Conservation (phyloP, 2,113 vertebrate species). For the Hippocampus abdominalis region DNA sequence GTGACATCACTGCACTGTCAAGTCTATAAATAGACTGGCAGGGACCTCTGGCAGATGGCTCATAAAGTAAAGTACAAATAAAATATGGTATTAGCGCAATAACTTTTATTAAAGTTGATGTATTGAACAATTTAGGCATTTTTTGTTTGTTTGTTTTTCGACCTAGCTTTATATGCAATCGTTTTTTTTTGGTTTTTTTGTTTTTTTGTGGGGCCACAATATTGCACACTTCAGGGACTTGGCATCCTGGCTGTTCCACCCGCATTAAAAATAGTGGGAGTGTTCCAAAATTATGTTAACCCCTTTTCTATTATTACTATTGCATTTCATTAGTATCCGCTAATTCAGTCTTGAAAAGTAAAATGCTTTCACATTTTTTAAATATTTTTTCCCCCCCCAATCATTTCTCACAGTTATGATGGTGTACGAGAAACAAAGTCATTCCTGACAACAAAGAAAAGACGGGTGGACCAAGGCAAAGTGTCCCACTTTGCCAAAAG, state of each 20-base stretch:
- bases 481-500: no score
- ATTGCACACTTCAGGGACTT: neutral
- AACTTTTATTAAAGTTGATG: neutral
- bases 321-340: neutral
- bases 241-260: no score
- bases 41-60: conserved; percentile 37
- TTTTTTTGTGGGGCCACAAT: neutral
- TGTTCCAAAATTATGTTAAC: no score
- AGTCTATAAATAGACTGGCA: conserved; percentile 75
- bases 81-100: no score
- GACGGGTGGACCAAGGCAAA: no score
- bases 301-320: no score
- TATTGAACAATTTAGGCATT: neutral
- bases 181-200: no score
- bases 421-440: neutral
- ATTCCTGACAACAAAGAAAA: neutral
- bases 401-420: neutral
- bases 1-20: conserved; percentile 84
- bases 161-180: no score
- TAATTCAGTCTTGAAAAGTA: no score
- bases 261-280: no score
- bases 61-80: neutral
- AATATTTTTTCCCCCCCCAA: neutral
- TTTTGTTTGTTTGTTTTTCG: no score
- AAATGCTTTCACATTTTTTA: no score